Conservation (phyloP, 2,888 invertebrate genomes). For the Nysson spinosus region DNA sequence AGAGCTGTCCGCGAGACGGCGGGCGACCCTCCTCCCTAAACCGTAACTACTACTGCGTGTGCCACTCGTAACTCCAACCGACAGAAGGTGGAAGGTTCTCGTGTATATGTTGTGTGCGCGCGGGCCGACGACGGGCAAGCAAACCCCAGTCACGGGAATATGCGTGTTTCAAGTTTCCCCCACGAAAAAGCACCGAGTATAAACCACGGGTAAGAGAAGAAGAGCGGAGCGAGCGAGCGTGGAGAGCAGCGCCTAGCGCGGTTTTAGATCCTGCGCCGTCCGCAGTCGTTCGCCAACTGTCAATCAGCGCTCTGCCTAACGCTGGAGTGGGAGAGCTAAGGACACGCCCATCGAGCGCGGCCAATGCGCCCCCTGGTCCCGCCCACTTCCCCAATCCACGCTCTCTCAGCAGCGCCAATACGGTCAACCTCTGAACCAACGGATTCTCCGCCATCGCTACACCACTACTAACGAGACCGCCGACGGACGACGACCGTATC, state of each 20-base stretch:
- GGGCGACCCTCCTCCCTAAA: conserved; percentile 61
- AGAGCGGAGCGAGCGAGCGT: conserved; percentile 69
- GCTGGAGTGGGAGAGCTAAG: conserved; percentile 80
- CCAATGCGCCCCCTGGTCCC: conserved; percentile 68
- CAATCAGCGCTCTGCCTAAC: conserved; percentile 80
- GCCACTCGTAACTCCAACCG: conserved; percentile 60
- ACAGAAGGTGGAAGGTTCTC: conserved; percentile 55
- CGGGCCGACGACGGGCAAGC: conserved; percentile 54
- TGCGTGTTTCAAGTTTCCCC: conserved; percentile 62
- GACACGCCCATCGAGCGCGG: conserved; percentile 69
- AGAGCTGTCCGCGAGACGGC: conserved; percentile 58
- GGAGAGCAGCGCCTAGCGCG: conserved; percentile 74
- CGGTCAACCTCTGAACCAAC: conserved; percentile 57
- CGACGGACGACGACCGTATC: conserved; percentile 49
- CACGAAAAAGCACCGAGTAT: conserved; percentile 61
- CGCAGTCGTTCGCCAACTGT: conserved; percentile 84
- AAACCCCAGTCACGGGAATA: conserved; percentile 54
- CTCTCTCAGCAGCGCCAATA: conserved; percentile 68
- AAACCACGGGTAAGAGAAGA: conserved; percentile 57
- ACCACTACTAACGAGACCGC: conserved; percentile 62
- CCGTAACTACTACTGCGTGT: conserved; percentile 61
- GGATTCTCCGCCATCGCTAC: conserved; percentile 76
- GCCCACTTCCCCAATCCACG: conserved; percentile 59
- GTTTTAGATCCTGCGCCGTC: conserved; percentile 81
- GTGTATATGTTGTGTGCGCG: conserved; percentile 49